Conservation (phyloP, 1,140 invertebrate species). For the Pollicipes pollicipes region DNA sequence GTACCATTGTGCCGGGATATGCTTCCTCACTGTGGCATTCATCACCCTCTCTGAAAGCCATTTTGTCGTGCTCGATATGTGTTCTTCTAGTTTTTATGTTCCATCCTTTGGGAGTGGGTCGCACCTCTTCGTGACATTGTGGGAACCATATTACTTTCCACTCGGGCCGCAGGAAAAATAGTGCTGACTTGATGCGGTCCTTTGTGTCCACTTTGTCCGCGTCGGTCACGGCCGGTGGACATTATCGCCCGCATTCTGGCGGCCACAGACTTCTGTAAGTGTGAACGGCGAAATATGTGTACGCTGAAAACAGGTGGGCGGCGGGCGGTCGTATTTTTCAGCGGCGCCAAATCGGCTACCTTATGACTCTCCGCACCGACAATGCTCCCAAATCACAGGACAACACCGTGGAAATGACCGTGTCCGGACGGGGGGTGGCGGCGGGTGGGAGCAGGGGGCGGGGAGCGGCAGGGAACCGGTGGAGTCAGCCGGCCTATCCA, state of each 20-base stretch:
- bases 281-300: neutral
- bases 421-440: no score
- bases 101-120: neutral
- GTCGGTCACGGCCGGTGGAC: neutral
- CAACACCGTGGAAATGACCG: neutral
- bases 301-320: neutral
- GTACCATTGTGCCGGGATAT: neutral
- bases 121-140: constrained; percentile 1
- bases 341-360: neutral
- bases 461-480: no score
- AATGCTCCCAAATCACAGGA: neutral
- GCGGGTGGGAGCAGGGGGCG: neutral
- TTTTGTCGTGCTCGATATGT: neutral
- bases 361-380: neutral
- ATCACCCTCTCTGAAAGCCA: neutral
- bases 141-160: neutral
- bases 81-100: neutral
- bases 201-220: neutral
- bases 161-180: neutral
- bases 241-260: neutral
- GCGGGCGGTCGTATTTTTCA: neutral
- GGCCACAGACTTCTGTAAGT: neutral
- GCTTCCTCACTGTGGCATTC: neutral
- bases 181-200: neutral
- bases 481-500: no score